Evolutionary conservation across 2,888 invertebrate species (phyloP), one percentile per base, ranked within the genome.

Genomic region (Darwinula stevensoni): DNA sequence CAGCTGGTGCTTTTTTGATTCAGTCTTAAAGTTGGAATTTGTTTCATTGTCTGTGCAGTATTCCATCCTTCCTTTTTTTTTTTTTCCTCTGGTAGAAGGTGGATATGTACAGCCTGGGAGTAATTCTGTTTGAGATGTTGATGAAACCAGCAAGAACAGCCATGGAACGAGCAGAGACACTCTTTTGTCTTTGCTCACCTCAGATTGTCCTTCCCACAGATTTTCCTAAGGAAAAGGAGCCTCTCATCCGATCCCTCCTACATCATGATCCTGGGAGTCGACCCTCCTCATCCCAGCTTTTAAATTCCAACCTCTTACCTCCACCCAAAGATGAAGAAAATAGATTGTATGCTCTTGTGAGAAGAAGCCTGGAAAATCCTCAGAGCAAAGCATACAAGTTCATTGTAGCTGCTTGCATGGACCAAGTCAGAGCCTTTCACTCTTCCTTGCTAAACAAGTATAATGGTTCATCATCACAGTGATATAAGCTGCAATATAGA

Each of bases 61-160:
- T n/a, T n/a, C n/a, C n/a, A n/a, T n/a, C n/a, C n/a, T n/a, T n/a
- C n/a, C n/a, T n/a, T 32, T 35, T 2, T n/a, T 34, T 33, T 22
- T 27, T 26, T 15, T 33, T 28, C 36, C 33, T 11, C 9, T 14
- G 30, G 14, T 45, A 86, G 57, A 59, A 59, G 47, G 56, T 62
- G 17, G 76, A 78, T 46, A 67, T 76, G 39, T 78, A 74, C 48
- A 72, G 72, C 2, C 49, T 78, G 30, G 88, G 88, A 3, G 72
- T 91, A 26, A 88, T 91, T 38, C 63, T 88, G 39, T 88, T 84
- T 44, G 84, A 84, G 57, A 94, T 97, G 88, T 76, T 74, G 43
- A 75, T 76, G 47, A 67, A 64, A 12, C 71, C 80, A 0, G 57
- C 84, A 29, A 56, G 56, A 1, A 91, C 88, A 0, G 69, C 66